Conservation (phyloP, 2,888 invertebrate genomes). For the Euplexia lucipara region DNA sequence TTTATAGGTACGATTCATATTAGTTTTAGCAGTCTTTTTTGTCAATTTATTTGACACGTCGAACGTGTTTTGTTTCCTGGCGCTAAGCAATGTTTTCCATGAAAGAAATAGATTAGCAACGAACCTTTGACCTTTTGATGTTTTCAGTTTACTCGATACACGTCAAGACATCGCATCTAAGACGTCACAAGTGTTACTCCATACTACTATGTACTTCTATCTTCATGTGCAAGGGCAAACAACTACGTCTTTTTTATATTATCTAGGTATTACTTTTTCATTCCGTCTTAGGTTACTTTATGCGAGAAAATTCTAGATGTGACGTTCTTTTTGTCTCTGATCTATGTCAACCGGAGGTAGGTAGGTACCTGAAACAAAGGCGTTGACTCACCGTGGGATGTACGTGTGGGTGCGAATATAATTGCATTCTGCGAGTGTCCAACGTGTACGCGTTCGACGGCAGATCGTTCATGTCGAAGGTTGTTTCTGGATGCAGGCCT, state of each 20-base stretch:
- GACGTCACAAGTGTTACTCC: slow-evolving; percentile 63
- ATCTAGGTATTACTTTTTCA: slow-evolving; percentile 5
- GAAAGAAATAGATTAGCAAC: slow-evolving; percentile 60
- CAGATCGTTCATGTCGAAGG: slow-evolving; percentile 87
- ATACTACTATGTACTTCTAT: slow-evolving; percentile 19
- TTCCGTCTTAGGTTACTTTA: neutral
- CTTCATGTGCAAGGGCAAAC: slow-evolving; percentile 41
- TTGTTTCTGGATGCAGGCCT: slow-evolving; percentile 71
- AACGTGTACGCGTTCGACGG: slow-evolving; percentile 79
- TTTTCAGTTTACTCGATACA: slow-evolving; percentile 60
- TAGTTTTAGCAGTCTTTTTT: slow-evolving; percentile 57
- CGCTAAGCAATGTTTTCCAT: slow-evolving; percentile 41
- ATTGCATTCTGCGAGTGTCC: slow-evolving; percentile 86
- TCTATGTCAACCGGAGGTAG: slow-evolving; percentile 52
- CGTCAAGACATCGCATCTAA: slow-evolving; percentile 49
- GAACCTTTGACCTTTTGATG: slow-evolving; percentile 65
- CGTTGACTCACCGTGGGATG: slow-evolving; percentile 83
- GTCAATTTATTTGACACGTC: slow-evolving; percentile 56
- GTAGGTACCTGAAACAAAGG: slow-evolving; percentile 67
- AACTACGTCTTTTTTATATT: slow-evolving; percentile 24
- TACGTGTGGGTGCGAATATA: slow-evolving; percentile 82
- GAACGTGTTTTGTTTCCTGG: slow-evolving; percentile 43
- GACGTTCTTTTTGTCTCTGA: slow-evolving; percentile 54
- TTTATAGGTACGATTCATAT: slow-evolving; percentile 66
- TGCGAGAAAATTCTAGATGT: slow-evolving; percentile 56